phyloP scores from a whole-genome alignment of 2,888 invertebrate species.

The Mimas tiliae region DNA sequence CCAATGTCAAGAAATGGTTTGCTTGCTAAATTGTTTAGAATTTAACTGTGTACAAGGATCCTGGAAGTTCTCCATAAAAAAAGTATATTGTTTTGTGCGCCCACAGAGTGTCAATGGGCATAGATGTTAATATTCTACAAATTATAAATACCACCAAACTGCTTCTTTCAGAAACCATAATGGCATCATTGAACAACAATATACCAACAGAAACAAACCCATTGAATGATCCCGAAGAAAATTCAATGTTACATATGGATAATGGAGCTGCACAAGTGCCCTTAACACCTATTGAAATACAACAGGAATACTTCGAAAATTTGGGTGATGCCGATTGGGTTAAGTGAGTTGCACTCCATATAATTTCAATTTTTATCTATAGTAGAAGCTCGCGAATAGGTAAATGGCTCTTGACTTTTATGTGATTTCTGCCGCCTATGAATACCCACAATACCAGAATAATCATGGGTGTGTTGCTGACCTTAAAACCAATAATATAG shows the following conservation, averaged over 20 bases:
- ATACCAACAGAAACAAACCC: conserved; percentile 28
- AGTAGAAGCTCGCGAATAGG: no score
- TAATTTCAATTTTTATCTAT: no score
- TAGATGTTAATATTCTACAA: not conserved
- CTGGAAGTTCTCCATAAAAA: no score
- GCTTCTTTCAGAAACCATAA: not conserved
- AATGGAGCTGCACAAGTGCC: conserved; percentile 33
- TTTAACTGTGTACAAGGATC: no score
- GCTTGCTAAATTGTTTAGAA: no score
- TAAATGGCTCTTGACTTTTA: no score
- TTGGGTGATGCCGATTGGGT: conserved; percentile 84
- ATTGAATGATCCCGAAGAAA: conserved; percentile 10
- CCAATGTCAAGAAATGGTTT: no score
- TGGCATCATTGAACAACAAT: conserved; percentile 22
- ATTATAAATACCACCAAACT: not conserved
- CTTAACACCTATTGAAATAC: conserved; percentile 72
- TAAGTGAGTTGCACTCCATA: conserved; percentile 58
- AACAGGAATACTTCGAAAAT: conserved; percentile 84
- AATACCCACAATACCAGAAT: not conserved
- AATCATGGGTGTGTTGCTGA: no score
- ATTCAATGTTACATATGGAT: conserved; percentile 18
- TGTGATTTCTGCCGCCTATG: no score
- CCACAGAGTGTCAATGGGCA: no score
- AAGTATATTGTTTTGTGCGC: no score
- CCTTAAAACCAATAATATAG: no score